A percentile compares a stretch with the other conserved stretches of the same genome.
Evolutionary conservation across 2,888 invertebrate genomes (phyloP).

Genomic region (Eristalinus aeneus): DNA sequence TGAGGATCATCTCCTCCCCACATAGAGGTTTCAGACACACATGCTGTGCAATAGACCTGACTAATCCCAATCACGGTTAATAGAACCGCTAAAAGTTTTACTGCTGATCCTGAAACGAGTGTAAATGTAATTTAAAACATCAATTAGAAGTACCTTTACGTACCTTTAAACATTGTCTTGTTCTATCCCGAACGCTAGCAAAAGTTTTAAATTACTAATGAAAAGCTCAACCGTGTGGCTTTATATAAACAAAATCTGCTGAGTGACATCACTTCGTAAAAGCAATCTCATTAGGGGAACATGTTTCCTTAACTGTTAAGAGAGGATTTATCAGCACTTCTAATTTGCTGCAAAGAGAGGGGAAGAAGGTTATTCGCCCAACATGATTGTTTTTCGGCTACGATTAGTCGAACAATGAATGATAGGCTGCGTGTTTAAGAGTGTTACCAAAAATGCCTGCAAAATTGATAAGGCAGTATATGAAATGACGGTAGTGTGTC

Average conservation of each 20-base stretch:
- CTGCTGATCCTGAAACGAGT: not conserved
- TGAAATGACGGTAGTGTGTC: not conserved
- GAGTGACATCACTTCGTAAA: not conserved
- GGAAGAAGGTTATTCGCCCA: not conserved
- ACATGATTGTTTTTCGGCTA: not conserved
- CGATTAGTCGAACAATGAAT: not conserved
- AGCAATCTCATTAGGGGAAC: not conserved
- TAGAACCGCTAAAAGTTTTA: conserved; percentile 3
- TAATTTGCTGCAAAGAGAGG: not conserved
- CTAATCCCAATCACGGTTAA: conserved; percentile 4
- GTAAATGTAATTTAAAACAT: not conserved
- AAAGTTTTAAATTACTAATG: conserved; percentile 13
- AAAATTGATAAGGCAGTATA: not conserved
- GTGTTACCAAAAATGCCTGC: not conserved
- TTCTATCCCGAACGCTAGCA: not conserved
- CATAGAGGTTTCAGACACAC: conserved; percentile 48
- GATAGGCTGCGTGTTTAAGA: not conserved
- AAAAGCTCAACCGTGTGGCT: not conserved
- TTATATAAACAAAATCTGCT: conserved; percentile 11
- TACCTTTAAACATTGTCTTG: conserved; percentile 49
- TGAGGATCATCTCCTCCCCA: conserved; percentile 78
- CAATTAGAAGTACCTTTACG: not conserved
- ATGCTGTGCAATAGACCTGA: not conserved
- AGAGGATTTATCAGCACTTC: not conserved
- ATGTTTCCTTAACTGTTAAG: conserved; percentile 7